These are phyloP conservation scores for Caenorhabditis uteleia DNA, from an alignment of 2,888 invertebrate genomes.

Conservation along the genomic window DNA sequence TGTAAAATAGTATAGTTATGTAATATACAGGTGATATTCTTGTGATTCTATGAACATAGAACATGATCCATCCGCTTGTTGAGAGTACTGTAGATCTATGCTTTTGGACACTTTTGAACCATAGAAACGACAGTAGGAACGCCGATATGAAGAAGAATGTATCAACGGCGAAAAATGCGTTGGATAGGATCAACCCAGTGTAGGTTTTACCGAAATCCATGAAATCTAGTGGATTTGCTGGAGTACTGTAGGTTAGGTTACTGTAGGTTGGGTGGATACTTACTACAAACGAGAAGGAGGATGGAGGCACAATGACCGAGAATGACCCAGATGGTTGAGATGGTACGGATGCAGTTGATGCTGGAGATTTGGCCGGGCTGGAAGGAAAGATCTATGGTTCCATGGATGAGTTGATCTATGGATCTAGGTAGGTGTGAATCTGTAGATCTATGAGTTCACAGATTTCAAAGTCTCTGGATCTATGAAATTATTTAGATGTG, in stretches of 20 bases:
- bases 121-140: slow-evolving; percentile 36
- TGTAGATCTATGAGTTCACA: no score
- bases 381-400: no score
- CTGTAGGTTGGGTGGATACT: neutral
- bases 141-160: slow-evolving; percentile 47
- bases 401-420: no score
- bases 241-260: neutral
- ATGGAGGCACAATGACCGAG: slow-evolving; percentile 33
- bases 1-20: slow-evolving; percentile 50
- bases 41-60: slow-evolving; percentile 54
- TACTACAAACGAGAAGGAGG: slow-evolving; percentile 24
- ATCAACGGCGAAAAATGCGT: slow-evolving; percentile 45
- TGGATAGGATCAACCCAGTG: slow-evolving; percentile 24
- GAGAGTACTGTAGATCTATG: slow-evolving; percentile 26
- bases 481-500: no score
- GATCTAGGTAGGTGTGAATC: no score
- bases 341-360: slow-evolving; percentile 33
- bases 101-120: slow-evolving; percentile 30
- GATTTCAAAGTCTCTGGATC: no score
- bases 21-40: slow-evolving; percentile 53
- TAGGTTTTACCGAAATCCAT: slow-evolving; percentile 32
- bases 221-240: slow-evolving; percentile 46
- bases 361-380: slow-evolving; percentile 35
- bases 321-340: slow-evolving; percentile 47
- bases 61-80: slow-evolving; percentile 48